Evolutionary conservation across 2,113 vertebrate species (phyloP), one percentile per base, ranked within the genome.

Genomic region (Lonchura striata): DNA sequence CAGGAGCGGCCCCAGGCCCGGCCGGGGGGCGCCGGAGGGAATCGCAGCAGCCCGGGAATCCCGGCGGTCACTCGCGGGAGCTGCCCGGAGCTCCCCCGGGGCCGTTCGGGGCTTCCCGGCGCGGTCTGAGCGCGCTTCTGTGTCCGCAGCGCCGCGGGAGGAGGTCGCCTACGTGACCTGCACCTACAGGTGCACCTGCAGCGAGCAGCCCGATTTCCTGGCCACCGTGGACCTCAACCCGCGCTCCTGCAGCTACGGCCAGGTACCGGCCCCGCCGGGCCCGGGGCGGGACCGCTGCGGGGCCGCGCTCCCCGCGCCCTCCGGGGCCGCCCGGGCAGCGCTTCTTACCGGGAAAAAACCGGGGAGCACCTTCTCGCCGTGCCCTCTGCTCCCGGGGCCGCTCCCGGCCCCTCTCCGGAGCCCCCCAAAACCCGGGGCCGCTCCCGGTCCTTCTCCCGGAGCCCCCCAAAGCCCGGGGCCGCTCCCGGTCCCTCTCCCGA

Each of bases 111-210:
- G 1, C 13, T 37, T 4, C 39, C 0, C 19, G 63, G 31, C 23
- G 1, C 0, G 4, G 2, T 39, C 2, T 8, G n/a, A 75, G 13
- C 0, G 10, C 5, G 2, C 4, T 9, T 49, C n/a, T 83, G 0
- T 44, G 1, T 5, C 0, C 33, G 5, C 77, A 94, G 90, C 8
- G 21, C 89, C 92, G 10, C 56, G 92, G 16, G 94, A 95, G 74
- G 94, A 95, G 82, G 24, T 92, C 5, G 94, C 92, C 53, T 95
- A 94, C 24, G 94, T 95, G 89, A 68, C 94, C 44, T 95, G 94
- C 10, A 95, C 86, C 83, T 95, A 95, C 95, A 20, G 92, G 54
- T 14, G 5, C 27, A 94, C 83, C 0, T 4, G 95, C 70, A 74
- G 15, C 5, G 80, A 94, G 0, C 70, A 96, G 0, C 93, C 95